Evolutionary conservation across 2,113 vertebrate genomes (phyloP).

Genomic region (Lepus timidus): DNA sequence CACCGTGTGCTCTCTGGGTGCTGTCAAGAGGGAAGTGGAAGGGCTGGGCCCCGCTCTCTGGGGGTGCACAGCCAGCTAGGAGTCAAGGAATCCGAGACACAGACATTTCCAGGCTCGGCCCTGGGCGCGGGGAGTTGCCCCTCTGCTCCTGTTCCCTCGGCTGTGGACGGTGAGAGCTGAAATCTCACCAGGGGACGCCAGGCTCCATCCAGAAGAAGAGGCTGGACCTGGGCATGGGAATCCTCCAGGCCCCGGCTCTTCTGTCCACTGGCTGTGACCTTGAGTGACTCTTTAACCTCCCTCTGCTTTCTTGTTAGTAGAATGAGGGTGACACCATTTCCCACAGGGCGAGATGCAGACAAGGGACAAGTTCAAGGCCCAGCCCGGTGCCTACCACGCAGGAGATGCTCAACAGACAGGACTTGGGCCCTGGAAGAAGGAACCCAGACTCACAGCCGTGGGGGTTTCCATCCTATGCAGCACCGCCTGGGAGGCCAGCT

Average conservation of each 20-base stretch:
- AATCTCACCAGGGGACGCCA: too few relatives aligned
- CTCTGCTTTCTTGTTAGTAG: neutral
- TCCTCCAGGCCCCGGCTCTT: neutral
- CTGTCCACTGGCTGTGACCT: neutral
- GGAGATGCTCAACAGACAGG: neutral
- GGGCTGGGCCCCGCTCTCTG: neutral
- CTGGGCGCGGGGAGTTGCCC: fast-evolving
- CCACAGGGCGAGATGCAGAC: neutral
- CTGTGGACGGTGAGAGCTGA: neutral
- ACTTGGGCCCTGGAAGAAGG: neutral
- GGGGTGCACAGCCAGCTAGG: neutral
- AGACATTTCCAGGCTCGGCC: neutral
- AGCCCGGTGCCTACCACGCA: neutral
- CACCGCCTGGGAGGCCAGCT: neutral
- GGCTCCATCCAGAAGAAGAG: neutral
- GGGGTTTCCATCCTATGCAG: neutral
- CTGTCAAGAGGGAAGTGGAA: fast-evolving
- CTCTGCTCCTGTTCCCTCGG: fast-evolving
- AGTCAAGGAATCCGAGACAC: neutral
- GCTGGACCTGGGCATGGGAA: neutral
- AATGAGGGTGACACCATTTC: neutral
- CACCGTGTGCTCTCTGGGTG: neutral
- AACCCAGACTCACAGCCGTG: fast-evolving
- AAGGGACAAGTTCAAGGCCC: fast-evolving
- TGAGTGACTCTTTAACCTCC: neutral